Evolutionary conservation across 2,797 vertebrate species (phyloP), one percentile per base, ranked within the genome.

Genomic region (Acestrorhynchus altus): DNA sequence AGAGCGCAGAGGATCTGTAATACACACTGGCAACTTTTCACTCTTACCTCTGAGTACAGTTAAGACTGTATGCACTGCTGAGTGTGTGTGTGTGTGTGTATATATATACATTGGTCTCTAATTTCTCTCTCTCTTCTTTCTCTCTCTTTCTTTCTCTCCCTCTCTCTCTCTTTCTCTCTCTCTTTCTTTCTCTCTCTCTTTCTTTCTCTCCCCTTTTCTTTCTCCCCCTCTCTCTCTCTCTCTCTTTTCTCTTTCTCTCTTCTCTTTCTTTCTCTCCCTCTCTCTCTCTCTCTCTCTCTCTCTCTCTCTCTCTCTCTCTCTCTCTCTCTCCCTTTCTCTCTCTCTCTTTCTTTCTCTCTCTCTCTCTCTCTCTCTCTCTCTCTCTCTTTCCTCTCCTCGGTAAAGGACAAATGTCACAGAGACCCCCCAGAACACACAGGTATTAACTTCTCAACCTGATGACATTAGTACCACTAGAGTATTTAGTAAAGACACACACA

Each of bases 371-470:
- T 72, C 31, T 68, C 35, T 69, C 57, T 8, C 18, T 65, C 60
- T 77, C 74, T 77, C 77, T 74, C 65, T 77, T 77, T 52, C 1
- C 47, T 56, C 47, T 54, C 74, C 60, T 67, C 52, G 73, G 65
- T 77, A 52, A 79, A 77, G 56, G 52, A 79, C 73, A 57, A n/a
- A 75, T 74, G 68, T 84, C 80, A 81, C 64, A 71, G 64, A 84
- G 70, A 81, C 75, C 67, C 77, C n/a, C 77, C 72, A 73, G 77
- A 77, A 63, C 80, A 79, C 73, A 79, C 79, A 77, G 70, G 77
- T 77, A 84, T 81, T 81, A 79, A 79, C 77, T 77, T 78, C 42
- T 59, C 77, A 71, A 84, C 83, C 83, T 76, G 44, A 2, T 81
- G 70, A 59, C 73, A 70, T 76, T 57, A 76, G 51, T 76, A 51